Conservation (phyloP, 2,888 invertebrate species). For the Asteroscopus sphinx region DNA sequence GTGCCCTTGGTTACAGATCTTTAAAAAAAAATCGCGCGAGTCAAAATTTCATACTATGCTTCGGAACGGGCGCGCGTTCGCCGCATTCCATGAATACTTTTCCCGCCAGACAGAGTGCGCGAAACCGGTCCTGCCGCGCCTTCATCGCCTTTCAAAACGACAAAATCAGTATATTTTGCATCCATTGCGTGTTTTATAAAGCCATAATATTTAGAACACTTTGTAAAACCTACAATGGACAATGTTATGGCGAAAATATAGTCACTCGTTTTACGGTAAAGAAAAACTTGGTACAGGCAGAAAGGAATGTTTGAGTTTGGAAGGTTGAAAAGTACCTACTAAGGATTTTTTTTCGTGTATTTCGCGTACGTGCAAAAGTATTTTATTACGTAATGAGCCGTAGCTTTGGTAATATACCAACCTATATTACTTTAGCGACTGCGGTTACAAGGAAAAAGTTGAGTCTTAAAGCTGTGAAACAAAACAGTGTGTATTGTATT, state of each 20-base stretch:
- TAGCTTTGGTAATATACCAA: slow-evolving; percentile 15
- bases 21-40: no score
- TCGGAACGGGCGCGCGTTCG: slow-evolving; percentile 56
- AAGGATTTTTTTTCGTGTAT: slow-evolving; percentile 21
- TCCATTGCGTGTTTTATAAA: slow-evolving; percentile 26
- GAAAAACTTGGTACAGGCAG: slow-evolving; percentile 5
- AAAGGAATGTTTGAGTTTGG: slow-evolving; percentile 34
- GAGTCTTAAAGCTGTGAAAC: background rate
- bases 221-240: slow-evolving; percentile 10
- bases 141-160: slow-evolving; percentile 24
- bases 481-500: no score
- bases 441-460: background rate
- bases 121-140: slow-evolving; percentile 66
- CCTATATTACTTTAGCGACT: background rate
- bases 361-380: slow-evolving; percentile 24
- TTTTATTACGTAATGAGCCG: slow-evolving; percentile 28
- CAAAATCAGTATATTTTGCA: rapidly evolving
- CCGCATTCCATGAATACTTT: slow-evolving; percentile 68
- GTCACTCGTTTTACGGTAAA: background rate
- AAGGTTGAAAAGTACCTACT: slow-evolving; percentile 28
- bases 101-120: slow-evolving; percentile 64
- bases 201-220: rapidly evolving
- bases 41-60: slow-evolving; percentile 12
- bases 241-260: background rate
- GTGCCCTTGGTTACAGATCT: slow-evolving; percentile 6